Evolutionary conservation across 2,797 vertebrate species (phyloP).

Genomic region (Discoglossus pictus): DNA sequence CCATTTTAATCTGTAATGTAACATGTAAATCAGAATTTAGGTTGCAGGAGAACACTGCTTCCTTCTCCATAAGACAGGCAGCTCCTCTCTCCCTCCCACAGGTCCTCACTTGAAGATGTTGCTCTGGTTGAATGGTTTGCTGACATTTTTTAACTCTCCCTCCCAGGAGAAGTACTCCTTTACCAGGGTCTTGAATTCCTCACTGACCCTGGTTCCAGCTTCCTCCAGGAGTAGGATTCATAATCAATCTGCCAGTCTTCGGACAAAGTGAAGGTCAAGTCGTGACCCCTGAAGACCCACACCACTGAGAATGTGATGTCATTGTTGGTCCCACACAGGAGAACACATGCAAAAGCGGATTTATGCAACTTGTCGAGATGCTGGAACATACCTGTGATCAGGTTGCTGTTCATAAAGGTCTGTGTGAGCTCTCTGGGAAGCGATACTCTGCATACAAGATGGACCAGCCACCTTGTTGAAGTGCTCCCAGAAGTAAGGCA

Average conservation of each 20-base stretch:
- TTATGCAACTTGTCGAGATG: conserved; percentile 90
- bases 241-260: conserved; percentile 92
- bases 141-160: conserved; percentile 86
- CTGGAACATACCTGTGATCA: conserved; percentile 90
- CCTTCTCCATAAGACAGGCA: conserved; percentile 7
- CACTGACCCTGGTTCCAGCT: conserved; percentile 79
- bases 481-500: conserved; percentile 91
- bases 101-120: conserved; percentile 85
- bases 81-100: conserved; percentile 3
- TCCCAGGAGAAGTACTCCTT: conserved; percentile 92
- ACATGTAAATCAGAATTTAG: too few species aligned
- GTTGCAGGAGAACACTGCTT: neutral
- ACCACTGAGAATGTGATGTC: conserved; percentile 85
- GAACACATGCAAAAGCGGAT: conserved; percentile 86
- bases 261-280: conserved; percentile 83
- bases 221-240: conserved; percentile 89
- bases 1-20: too few species aligned
- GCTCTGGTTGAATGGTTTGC: conserved; percentile 86
- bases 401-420: conserved; percentile 93
- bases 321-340: conserved; percentile 84
- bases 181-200: conserved; percentile 86
- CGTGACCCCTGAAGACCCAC: conserved; percentile 90
- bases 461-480: conserved; percentile 88
- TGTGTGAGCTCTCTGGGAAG: conserved; percentile 82
- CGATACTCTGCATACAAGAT: conserved; percentile 88